Conservation (phyloP, 1,140 invertebrate species). For the Drosophila biarmipes region DNA sequence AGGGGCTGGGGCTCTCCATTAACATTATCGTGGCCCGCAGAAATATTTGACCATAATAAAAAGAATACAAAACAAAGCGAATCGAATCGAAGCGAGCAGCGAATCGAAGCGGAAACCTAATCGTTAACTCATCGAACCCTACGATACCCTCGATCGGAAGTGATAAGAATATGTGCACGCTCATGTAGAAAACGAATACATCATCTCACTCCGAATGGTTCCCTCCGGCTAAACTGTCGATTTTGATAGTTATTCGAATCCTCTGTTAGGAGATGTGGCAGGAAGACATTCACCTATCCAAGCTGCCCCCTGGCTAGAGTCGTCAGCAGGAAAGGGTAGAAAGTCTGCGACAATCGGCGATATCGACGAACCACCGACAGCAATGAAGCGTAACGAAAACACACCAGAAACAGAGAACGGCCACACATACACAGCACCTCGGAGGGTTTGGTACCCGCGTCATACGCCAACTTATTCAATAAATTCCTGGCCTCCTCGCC, state of each 20-base stretch:
- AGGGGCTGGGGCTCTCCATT: constrained; percentile 46
- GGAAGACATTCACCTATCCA: neutral
- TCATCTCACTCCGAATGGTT: neutral
- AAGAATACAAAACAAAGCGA: constrained; percentile 54
- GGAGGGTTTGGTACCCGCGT: constrained; percentile 24
- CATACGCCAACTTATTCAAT: constrained; percentile 53
- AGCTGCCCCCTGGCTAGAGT: neutral
- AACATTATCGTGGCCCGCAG: constrained; percentile 69
- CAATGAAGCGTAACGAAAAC: constrained; percentile 78
- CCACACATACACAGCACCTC: constrained; percentile 23
- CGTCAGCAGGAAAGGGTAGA: constrained; percentile 18
- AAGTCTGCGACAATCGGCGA: constrained; percentile 57
- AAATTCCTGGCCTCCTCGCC: constrained; percentile 60
- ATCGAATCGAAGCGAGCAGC: constrained; percentile 30
- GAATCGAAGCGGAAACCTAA: constrained; percentile 43
- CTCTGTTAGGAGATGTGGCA: neutral
- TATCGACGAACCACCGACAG: constrained; percentile 42
- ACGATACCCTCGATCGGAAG: constrained; percentile 29
- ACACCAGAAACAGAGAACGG: constrained; percentile 32
- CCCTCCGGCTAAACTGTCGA: too few relatives aligned
- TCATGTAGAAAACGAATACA: neutral
- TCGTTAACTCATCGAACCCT: constrained; percentile 25
- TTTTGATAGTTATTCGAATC: too few relatives aligned
- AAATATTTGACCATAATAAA: constrained; percentile 81
- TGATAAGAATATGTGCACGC: constrained; percentile 5